Evolutionary conservation across 2,113 vertebrate genomes (phyloP).

Genomic region (Melozone crissalis): DNA sequence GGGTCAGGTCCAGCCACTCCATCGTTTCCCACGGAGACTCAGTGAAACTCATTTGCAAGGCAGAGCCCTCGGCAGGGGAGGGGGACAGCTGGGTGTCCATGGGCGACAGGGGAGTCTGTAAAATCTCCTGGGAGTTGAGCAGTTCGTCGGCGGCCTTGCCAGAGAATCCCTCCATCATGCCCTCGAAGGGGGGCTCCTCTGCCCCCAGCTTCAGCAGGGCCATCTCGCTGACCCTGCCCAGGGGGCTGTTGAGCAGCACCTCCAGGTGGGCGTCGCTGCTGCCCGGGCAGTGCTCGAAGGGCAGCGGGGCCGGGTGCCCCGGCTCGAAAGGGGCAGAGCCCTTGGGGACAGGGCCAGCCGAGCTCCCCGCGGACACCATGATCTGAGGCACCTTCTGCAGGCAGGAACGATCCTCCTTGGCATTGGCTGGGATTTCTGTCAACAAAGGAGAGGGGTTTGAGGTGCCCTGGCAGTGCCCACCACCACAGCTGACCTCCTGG

Average conservation of each 20-base stretch:
- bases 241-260: conserved; percentile 84
- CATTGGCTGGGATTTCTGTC: conserved; percentile 96
- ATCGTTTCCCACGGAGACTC: conserved; percentile 96
- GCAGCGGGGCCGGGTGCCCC: conserved; percentile 71
- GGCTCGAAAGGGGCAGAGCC: conserved; percentile 82
- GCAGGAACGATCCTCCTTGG: conserved; percentile 89
- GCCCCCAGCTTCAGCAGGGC: conserved; percentile 82
- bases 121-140: conserved; percentile 83
- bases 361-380: conserved; percentile 81
- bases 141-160: conserved; percentile 83
- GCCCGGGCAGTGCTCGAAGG: conserved; percentile 79
- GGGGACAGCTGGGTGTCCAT: conserved; percentile 82
- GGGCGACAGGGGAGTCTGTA: conserved; percentile 87
- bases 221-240: conserved; percentile 80
- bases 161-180: conserved; percentile 81
- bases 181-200: conserved; percentile 83
- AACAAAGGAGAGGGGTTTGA: conserved; percentile 47
- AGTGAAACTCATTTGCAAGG: conserved; percentile 88
- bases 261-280: conserved; percentile 84
- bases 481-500: neutral
- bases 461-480: neutral
- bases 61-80: conserved; percentile 80
- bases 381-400: conserved; percentile 92
- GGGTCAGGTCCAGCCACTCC: conserved; percentile 97
- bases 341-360: conserved; percentile 74